Conservation (phyloP, 2,888 invertebrate genomes). For the Mythimna lalbum region DNA sequence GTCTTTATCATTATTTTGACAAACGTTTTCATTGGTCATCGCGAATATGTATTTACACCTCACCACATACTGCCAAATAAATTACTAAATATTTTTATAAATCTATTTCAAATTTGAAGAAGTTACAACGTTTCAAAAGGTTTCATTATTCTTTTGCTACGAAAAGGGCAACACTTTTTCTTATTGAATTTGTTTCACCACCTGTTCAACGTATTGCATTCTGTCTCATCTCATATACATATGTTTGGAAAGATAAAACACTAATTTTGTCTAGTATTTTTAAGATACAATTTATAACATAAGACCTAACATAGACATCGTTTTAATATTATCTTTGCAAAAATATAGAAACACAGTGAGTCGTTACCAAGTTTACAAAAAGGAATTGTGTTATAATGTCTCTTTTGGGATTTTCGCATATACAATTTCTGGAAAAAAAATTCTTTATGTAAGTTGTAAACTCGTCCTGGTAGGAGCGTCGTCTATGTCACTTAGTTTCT, state of each 20-base stretch:
- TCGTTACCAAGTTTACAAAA: not conserved
- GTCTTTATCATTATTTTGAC: too few species aligned
- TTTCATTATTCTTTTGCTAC: not conserved
- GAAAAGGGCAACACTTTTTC: not conserved
- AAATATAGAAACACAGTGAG: not conserved
- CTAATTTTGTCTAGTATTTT: too few species aligned
- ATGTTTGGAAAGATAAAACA: too few species aligned
- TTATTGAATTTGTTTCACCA: not conserved
- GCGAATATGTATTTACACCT: too few species aligned
- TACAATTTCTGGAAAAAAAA: not conserved
- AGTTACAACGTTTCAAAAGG: not conserved
- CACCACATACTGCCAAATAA: too few species aligned
- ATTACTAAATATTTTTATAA: too few species aligned
- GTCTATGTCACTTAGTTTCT: too few species aligned
- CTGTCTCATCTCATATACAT: too few species aligned
- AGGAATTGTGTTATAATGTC: not conserved
- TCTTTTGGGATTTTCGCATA: not conserved
- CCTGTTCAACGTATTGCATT: too few species aligned
- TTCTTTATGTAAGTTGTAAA: too few species aligned
- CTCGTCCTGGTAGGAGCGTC: too few species aligned
- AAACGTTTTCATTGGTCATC: too few species aligned
- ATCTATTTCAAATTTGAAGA: not conserved
- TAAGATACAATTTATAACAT: not conserved
- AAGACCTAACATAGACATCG: not conserved
- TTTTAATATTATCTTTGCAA: slow-evolving; percentile 2